Percentiles rank a stretch among this genome's conserved stretches.
phyloP scores from a whole-genome alignment of 2,797 vertebrate species.

The Alca torda region DNA sequence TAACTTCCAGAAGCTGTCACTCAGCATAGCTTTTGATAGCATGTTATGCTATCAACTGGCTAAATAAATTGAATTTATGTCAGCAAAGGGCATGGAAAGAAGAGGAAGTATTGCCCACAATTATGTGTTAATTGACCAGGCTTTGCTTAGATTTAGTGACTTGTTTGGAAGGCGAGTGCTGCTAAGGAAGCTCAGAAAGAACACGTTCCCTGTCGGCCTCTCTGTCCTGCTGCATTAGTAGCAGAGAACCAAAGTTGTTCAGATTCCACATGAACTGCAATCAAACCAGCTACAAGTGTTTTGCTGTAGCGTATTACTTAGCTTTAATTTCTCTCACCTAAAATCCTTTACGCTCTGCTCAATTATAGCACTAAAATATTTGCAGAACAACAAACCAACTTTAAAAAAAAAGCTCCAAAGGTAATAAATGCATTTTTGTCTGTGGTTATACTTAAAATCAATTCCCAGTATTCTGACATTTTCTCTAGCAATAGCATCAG shows the following conservation, averaged over 20 bases:
- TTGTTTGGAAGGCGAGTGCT: not conserved
- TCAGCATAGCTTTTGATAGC: not conserved
- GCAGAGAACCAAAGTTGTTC: not conserved
- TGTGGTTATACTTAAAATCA: not conserved
- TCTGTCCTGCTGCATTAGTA: not conserved
- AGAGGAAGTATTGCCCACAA: not conserved
- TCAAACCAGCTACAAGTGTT: not conserved
- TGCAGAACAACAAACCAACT: not conserved
- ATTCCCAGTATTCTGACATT: not conserved
- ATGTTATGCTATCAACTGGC: not conserved
- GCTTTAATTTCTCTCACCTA: not conserved
- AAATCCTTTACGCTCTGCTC: not conserved
- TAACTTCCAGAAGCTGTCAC: not conserved
- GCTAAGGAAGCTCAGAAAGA: not conserved
- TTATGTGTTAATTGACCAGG: not conserved
- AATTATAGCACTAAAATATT: not conserved
- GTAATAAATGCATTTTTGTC: fast-evolving
- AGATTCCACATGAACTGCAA: not conserved
- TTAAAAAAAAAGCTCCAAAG: not conserved
- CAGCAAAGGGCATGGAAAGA: not conserved
- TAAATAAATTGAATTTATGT: not conserved
- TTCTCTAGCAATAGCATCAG: not conserved
- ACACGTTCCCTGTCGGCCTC: fast-evolving
- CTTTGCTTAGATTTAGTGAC: not conserved
- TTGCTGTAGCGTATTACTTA: not conserved